Conservation (phyloP, 2,888 invertebrate species). For the Rhorus exstirpatorius region DNA sequence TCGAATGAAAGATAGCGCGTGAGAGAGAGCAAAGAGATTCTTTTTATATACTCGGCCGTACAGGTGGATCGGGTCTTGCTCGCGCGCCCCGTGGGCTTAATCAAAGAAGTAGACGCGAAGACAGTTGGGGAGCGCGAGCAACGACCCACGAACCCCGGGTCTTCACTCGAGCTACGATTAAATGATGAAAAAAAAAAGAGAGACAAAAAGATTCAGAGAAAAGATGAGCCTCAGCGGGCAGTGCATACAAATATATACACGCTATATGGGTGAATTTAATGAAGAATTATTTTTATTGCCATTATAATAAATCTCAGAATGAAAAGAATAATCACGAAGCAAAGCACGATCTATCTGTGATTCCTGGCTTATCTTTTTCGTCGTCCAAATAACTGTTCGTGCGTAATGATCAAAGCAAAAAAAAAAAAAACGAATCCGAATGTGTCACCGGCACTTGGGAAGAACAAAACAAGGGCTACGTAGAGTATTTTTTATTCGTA, state of each 20-base stretch:
- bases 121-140: slow-evolving; percentile 59
- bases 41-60: slow-evolving; percentile 57
- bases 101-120: slow-evolving; percentile 63
- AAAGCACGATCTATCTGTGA: too few species aligned
- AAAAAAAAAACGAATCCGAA: too few species aligned
- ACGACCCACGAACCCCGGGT: slow-evolving; percentile 9
- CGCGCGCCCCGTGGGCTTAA: slow-evolving; percentile 65
- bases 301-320: too few species aligned
- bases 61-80: slow-evolving; percentile 60
- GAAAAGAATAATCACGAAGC: too few species aligned
- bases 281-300: slow-evolving; percentile 22
- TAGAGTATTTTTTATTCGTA: too few species aligned
- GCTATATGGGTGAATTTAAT: slow-evolving; percentile 58
- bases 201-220: background rate
- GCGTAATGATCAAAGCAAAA: too few species aligned
- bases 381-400: too few species aligned
- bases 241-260: slow-evolving; percentile 8
- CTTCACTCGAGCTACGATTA: slow-evolving; percentile 4
- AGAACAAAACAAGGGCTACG: too few species aligned
- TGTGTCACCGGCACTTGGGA: too few species aligned
- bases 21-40: slow-evolving; percentile 29
- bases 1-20: background rate
- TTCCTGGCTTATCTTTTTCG: too few species aligned
- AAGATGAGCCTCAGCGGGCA: background rate
- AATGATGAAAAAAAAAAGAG: slow-evolving; percentile 9